Evolutionary conservation across 2,797 vertebrate species (phyloP), one percentile per base, ranked within the genome.

Genomic region (Enteromius mattozi): DNA sequence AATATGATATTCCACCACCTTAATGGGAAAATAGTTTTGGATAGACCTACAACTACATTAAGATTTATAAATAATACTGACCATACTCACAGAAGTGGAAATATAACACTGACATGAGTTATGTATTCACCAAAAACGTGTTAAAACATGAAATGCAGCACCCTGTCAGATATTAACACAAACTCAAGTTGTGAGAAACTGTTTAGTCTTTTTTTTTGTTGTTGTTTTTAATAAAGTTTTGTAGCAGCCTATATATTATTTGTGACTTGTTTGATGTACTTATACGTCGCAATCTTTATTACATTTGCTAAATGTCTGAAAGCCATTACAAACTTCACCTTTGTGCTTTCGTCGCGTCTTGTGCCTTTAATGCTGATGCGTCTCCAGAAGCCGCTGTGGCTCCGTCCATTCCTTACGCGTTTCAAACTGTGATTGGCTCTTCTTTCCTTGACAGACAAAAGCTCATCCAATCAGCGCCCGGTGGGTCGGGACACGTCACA

Each of bases 381-480:
- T 45, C 45, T 76, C 24, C 6, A 3, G 0, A 3, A 45, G 5
- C 40, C 27, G 3, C 33, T 65, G 33, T 72, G 33, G 66, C 19
- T 63, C 68, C 71, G 68, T 81, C 72, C 82, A 68, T 17, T 80
- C 76, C 13, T 74, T 77, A 87, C 88, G 87, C 86, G 89, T 86
- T 89, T 81, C 86, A 76, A 30, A 56, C 21, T 81, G 82, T 86
- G 80, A 87, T 88, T 89, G 89, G 89, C 80, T 85, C 13, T 1
- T 70, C 0, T 0, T 12, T 12, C n/a, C 42, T 2, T 6, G n/a
- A 54, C 68, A 14, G 33, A 35, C n/a, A 69, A 13, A 19, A 3
- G 40, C 63, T 14, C 5, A 61, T 16, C 87, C 88, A 88, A 87
- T 88, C 79, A 84, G 27, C 4, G 33, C 54, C 19, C 10, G 17